Percentiles rank a stretch among this genome's conserved stretches.
Conservation (phyloP, 2,797 vertebrate species). For the Nyctalus aviator region DNA sequence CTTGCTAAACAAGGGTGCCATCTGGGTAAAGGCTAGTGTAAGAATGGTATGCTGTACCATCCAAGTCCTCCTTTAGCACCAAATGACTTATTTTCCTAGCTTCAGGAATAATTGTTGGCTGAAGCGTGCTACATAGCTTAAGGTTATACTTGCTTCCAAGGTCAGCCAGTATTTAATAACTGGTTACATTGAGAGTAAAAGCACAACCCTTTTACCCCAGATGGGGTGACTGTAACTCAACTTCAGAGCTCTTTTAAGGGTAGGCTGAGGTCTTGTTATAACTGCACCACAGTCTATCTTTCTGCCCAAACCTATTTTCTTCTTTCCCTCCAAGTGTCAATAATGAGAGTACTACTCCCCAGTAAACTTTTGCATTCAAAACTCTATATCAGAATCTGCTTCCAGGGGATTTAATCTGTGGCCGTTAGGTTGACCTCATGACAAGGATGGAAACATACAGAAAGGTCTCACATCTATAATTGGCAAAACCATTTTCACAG, state of each 20-base stretch:
- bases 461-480: conserved; percentile 11
- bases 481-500: conserved; percentile 50
- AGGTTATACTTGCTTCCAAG: neutral
- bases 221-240: neutral
- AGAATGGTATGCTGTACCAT: neutral
- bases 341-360: neutral
- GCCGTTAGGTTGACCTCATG: conserved; percentile 13
- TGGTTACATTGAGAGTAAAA: neutral
- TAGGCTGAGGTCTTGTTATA: conserved; percentile 13
- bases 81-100: neutral
- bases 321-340: neutral
- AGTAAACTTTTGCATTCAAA: neutral
- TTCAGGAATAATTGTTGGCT: neutral
- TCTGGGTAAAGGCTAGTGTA: neutral
- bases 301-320: neutral
- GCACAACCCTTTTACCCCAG: neutral
- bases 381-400: neutral
- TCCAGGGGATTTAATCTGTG: neutral
- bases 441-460: neutral
- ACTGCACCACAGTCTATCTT: neutral
- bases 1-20: conserved; percentile 40
- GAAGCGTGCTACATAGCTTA: conserved; percentile 2
- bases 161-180: neutral
- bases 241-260: neutral
- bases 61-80: neutral